Conservation (phyloP, 2,888 invertebrate species). For the Chorisops tibialis region DNA sequence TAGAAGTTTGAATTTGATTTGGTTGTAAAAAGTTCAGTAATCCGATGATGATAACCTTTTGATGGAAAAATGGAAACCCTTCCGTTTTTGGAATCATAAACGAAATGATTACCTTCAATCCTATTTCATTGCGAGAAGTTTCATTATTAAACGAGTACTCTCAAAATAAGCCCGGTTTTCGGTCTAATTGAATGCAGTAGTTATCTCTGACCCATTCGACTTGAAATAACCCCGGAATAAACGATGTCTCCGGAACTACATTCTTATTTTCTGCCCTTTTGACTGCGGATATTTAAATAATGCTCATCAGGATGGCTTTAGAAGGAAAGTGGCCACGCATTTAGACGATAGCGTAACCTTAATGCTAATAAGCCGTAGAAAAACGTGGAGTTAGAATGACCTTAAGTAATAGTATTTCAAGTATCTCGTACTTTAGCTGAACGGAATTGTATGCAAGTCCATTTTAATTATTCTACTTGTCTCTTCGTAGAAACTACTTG, state of each 20-base stretch:
- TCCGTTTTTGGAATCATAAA: not conserved
- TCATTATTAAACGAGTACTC: too few relatives aligned
- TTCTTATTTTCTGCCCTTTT: not conserved
- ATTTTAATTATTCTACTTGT: constrained; percentile 30
- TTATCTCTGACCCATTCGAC: not conserved
- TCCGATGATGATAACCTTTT: constrained; percentile 15
- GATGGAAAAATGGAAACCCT: not conserved
- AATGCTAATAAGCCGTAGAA: constrained; percentile 21
- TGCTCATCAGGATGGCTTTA: constrained; percentile 13
- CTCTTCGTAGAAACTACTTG: not conserved
- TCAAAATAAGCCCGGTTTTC: too few relatives aligned
- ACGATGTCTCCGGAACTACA: too few relatives aligned
- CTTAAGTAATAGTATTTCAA: too few relatives aligned
- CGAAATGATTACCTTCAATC: constrained; percentile 20
- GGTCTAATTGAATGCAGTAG: constrained; percentile 24
- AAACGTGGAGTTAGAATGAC: not conserved
- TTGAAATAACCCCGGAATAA: not conserved
- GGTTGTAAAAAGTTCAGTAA: not conserved
- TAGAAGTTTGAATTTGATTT: too few relatives aligned
- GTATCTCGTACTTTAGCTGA: not conserved
- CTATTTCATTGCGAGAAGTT: constrained; percentile 9
- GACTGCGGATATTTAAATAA: constrained; percentile 21
- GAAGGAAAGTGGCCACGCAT: not conserved
- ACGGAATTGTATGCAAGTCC: constrained; percentile 10
- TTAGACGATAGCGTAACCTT: constrained; percentile 7